A percentile compares a stretch with the other conserved stretches of the same genome.
phyloP scores from a whole-genome alignment of 2,113 vertebrate species.

The Percopsis transmontana region DNA sequence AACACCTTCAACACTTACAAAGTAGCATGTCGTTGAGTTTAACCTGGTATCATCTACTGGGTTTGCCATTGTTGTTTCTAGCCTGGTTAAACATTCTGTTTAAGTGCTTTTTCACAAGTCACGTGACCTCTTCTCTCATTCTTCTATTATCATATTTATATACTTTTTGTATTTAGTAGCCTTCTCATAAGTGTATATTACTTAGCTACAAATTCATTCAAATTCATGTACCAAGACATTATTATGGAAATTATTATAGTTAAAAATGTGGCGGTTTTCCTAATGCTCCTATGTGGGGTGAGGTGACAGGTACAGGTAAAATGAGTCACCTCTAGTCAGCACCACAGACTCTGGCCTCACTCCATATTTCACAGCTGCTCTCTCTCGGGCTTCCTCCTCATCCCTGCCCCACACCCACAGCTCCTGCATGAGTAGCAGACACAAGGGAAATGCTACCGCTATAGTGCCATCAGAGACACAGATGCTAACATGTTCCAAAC shows the following conservation, averaged over 20 bases:
- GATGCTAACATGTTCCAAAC: too few relatives aligned
- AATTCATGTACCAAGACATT: too few relatives aligned
- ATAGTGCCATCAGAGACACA: neutral
- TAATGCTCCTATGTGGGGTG: neutral
- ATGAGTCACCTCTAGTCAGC: slow-evolving; percentile 78
- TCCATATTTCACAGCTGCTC: slow-evolving; percentile 77
- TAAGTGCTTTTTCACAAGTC: neutral
- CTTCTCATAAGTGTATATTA: too few relatives aligned
- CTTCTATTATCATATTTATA: neutral
- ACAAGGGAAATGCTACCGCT: neutral
- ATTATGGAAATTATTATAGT: too few relatives aligned
- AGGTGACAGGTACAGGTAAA: neutral
- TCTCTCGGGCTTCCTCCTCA: slow-evolving; percentile 79
- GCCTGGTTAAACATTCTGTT: too few relatives aligned
- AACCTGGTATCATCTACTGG: too few relatives aligned
- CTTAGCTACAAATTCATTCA: too few relatives aligned
- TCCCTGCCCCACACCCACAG: slow-evolving; percentile 83
- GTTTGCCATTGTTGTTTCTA: too few relatives aligned
- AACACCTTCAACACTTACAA: neutral
- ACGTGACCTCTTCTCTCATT: neutral
- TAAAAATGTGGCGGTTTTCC: too few relatives aligned
- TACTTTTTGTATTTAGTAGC: too few relatives aligned
- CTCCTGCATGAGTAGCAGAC: slow-evolving; percentile 50
- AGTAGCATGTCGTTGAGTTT: too few relatives aligned
- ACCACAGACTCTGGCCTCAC: slow-evolving; percentile 64